phyloP scores from a whole-genome alignment of 30 jellyfish, hydroid and myxozoan genomes.

The Mastigias papua region DNA sequence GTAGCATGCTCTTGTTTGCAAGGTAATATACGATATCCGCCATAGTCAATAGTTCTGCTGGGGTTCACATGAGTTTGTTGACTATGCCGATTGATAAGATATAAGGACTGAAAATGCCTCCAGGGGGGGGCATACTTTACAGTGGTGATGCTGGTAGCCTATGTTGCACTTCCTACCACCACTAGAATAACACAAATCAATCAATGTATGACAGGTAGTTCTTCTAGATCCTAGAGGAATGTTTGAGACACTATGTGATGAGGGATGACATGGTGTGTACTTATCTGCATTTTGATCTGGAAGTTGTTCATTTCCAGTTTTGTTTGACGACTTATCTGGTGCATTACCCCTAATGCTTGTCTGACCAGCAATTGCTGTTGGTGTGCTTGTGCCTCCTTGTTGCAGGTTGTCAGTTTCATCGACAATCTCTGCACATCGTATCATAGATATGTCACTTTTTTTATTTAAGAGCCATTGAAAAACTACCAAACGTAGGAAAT shows the following conservation, averaged over 20 bases:
- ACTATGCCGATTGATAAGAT: neutral
- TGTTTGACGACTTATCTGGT: neutral
- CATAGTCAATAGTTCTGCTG: neutral
- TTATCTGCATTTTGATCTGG: neutral
- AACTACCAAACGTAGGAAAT: neutral
- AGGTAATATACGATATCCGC: neutral
- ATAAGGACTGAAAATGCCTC: neutral
- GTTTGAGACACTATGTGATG: neutral
- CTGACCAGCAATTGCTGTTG: neutral
- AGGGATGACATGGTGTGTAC: neutral
- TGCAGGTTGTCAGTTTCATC: neutral
- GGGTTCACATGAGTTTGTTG: neutral
- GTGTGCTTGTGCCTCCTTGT: neutral
- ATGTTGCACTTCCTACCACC: neutral
- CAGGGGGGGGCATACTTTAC: conserved; percentile 3
- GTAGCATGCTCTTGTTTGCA: neutral
- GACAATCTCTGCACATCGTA: neutral
- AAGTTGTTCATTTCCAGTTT: neutral
- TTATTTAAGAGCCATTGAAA: neutral
- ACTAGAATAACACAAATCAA: neutral
- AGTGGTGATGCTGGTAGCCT: neutral
- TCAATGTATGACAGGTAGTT: neutral
- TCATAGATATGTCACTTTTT: neutral
- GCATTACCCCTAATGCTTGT: neutral
- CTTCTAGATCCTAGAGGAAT: neutral